Percentiles rank a stretch among this genome's conserved stretches.
Conservation (phyloP, 2,888 invertebrate genomes). For the Calameuta idolon region DNA sequence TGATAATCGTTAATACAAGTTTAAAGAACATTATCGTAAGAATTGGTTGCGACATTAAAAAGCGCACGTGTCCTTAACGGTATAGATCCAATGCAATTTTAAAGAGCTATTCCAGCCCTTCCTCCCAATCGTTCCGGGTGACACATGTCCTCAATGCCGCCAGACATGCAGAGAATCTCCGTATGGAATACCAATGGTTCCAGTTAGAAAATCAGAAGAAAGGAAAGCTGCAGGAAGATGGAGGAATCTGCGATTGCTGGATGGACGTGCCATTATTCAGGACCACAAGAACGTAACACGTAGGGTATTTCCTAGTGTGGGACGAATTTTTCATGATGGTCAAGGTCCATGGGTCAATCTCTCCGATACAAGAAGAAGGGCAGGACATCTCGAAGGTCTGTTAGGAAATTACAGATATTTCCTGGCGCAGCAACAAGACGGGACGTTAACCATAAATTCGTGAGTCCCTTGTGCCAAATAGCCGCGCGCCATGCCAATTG, state of each 20-base stretch:
- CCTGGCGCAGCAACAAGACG: constrained; percentile 18
- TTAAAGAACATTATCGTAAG: constrained; percentile 65
- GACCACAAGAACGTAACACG: neutral
- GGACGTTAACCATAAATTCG: constrained; percentile 61
- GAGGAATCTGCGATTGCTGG: constrained; percentile 20
- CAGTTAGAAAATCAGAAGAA: constrained; percentile 15
- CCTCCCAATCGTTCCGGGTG: constrained; percentile 52
- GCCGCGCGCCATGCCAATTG: constrained; percentile 57
- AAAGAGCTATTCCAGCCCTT: constrained; percentile 59
- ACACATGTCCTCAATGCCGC: constrained; percentile 64
- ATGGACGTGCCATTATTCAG: neutral
- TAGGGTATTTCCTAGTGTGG: neutral
- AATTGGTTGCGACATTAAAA: constrained; percentile 63
- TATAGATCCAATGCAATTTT: constrained; percentile 63
- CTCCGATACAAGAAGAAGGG: neutral
- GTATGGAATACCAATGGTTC: constrained; percentile 58
- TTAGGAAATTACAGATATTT: constrained; percentile 25
- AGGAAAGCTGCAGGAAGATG: constrained; percentile 10
- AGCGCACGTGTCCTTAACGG: constrained; percentile 65
- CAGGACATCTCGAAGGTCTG: constrained; percentile 13
- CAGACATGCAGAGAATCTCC: constrained; percentile 43
- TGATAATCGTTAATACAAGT: constrained; percentile 65
- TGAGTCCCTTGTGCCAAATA: constrained; percentile 62
- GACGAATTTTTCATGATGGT: neutral
- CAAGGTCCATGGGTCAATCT: neutral